phyloP scores from a whole-genome alignment of 2,888 invertebrate genomes.

The Aricia artaxerxes region DNA sequence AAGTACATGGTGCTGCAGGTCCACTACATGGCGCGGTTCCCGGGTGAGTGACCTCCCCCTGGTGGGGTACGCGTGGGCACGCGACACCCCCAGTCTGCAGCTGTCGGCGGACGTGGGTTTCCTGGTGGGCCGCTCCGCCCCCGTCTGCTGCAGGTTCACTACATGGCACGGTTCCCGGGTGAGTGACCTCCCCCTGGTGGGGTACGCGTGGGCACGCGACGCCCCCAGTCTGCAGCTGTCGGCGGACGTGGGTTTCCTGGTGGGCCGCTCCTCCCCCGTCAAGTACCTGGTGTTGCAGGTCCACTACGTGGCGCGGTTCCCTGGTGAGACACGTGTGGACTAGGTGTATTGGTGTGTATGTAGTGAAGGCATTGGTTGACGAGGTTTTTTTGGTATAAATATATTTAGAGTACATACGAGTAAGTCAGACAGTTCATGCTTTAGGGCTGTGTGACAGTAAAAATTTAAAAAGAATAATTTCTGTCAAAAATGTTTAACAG shows the following conservation, averaged over 20 bases:
- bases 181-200: constrained; percentile 81
- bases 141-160: constrained; percentile 95
- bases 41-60: constrained; percentile 76
- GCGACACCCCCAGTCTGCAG: constrained; percentile 90
- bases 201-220: constrained; percentile 97
- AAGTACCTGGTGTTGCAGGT: constrained; percentile 86
- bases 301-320: constrained; percentile 63
- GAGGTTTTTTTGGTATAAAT: no score
- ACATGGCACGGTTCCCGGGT: constrained; percentile 85
- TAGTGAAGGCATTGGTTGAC: no score
- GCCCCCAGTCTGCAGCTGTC: constrained; percentile 91
- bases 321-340: constrained; percentile 48
- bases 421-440: no score
- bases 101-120: constrained; percentile 95
- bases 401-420: no score
- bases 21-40: constrained; percentile 88
- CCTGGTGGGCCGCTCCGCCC: constrained; percentile 90
- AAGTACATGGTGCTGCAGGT: constrained; percentile 86
- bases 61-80: constrained; percentile 97
- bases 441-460: no score
- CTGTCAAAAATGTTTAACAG: no score
- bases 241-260: constrained; percentile 93
- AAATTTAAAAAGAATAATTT: no score
- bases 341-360: no score
- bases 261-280: constrained; percentile 90